Evolutionary conservation across 2,888 invertebrate species (phyloP), one percentile per base, ranked within the genome.

Genomic region (Drosophila atripex): DNA sequence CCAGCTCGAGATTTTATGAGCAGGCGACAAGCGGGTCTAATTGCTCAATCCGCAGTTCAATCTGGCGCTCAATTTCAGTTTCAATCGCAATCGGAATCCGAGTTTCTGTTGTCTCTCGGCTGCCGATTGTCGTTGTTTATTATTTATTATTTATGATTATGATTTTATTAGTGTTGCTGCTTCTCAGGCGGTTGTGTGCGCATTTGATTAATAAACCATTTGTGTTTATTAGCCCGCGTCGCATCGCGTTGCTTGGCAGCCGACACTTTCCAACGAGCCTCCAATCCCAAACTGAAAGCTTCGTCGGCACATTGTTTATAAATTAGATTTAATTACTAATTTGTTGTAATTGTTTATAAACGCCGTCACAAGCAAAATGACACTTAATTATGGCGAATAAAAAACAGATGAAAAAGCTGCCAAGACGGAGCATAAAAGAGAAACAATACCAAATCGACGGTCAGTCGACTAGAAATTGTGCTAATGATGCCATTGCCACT

Each of bases 181-280:
- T n/a, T 35, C n/a, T n/a, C 35, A 35, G 32, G 39, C 3, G 38
- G 28, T 32, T 18, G 79, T 66, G 66, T 58, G 57, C 58, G 65
- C 73, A 69, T 78, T 79, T 71, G 79, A 80, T 77, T 80, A 78
- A 80, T 73, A 77, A 77, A 77, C 78, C 88, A 87, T 78, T 80
- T 80, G 77, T 75, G 78, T 78, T 78, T 71, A 79, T 80, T 79
- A 77, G 78, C 78, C 71, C 78, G 77, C 61, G 75, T 77, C 77
- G 70, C 46, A 39, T 61, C 38, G 21, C 43, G 21, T 43, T 21
- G 47, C 46, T 32, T 61, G 28, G 57, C 60, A 65, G 65, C 56
- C 77, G 77, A 76, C 77, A 78, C 80, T 78, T 78, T 80, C 80
- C 65, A 78, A 39, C 11, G 18, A 38, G 39, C 32, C 57, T 56